phyloP scores from a whole-genome alignment of 2,888 invertebrate genomes.

The Balanococcus diminutus region DNA sequence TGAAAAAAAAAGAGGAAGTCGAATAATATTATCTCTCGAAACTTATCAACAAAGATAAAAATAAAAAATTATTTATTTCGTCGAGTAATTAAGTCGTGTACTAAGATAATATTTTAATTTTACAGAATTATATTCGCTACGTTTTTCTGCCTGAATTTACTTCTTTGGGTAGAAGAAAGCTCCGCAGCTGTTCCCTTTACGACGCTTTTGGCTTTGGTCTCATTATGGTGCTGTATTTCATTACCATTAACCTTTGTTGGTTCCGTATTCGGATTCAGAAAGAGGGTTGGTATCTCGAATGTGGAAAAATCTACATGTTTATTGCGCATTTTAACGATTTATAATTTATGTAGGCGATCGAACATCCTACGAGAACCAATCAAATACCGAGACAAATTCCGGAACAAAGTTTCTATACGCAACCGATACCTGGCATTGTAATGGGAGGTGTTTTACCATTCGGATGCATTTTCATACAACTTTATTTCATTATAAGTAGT shows the following conservation, averaged over 20 bases:
- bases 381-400: conserved; percentile 99
- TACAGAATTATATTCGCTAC: conserved; percentile 90
- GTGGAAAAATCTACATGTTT: not conserved
- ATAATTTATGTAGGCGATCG: conserved; percentile 73
- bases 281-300: conserved; percentile 71
- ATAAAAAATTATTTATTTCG: not conserved
- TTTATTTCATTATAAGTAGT: conserved; percentile 98
- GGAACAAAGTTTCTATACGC: conserved; percentile 97
- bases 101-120: conserved; percentile 15
- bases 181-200: conserved; percentile 97
- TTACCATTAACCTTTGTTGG: conserved; percentile 97
- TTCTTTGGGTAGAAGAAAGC: conserved; percentile 94
- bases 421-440: conserved; percentile 90
- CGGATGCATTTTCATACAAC: conserved; percentile 97
- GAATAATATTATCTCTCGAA: not conserved
- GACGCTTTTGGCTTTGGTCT: conserved; percentile 89
- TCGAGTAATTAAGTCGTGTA: not conserved
- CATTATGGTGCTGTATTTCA: conserved; percentile 98
- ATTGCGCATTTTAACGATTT: not conserved
- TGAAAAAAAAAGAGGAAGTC: not conserved
- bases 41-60: not conserved
- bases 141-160: conserved; percentile 95
- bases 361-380: conserved; percentile 97
- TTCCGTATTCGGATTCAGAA: conserved; percentile 97
- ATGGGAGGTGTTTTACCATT: conserved; percentile 99